These are phyloP conservation scores for Macrosteles quadrilineatus DNA, from an alignment of 1,140 invertebrate genomes.

Conservation along the genomic window DNA sequence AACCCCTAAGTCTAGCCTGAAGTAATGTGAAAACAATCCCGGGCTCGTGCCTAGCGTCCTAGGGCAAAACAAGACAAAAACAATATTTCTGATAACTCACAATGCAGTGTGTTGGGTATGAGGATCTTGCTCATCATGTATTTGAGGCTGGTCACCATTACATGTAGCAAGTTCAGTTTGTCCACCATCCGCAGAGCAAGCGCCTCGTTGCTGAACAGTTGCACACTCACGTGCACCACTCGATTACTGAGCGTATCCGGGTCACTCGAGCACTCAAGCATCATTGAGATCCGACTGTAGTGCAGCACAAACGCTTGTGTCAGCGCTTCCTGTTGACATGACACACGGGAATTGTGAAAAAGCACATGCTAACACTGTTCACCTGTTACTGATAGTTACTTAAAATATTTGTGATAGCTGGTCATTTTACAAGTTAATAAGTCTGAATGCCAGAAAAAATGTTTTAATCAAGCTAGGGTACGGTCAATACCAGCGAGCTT, in stretches of 20 bases:
- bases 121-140: conserved; percentile 93
- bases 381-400: too few species aligned
- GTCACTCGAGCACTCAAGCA: conserved; percentile 82
- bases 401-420: too few species aligned
- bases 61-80: too few species aligned
- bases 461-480: too few species aligned
- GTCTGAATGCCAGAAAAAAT: too few species aligned
- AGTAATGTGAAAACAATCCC: too few species aligned
- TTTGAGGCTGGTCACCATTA: conserved; percentile 91
- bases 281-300: conserved; percentile 91
- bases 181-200: conserved; percentile 89
- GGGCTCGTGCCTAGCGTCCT: too few species aligned
- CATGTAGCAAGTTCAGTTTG: conserved; percentile 84
- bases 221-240: conserved; percentile 96
- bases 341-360: too few species aligned
- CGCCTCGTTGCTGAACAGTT: conserved; percentile 91
- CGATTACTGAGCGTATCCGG: conserved; percentile 90
- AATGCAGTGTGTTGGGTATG: conserved; percentile 82
- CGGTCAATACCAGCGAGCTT: too few species aligned
- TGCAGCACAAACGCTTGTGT: conserved; percentile 94
- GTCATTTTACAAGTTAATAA: too few species aligned
- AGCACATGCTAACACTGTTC: neutral
- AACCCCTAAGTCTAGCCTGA: too few species aligned
- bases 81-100: too few species aligned
- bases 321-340: conserved; percentile 72